These are phyloP conservation scores for Danio albolineatus DNA, from an alignment of 2,797 vertebrate species.

Conservation along the genomic window DNA sequence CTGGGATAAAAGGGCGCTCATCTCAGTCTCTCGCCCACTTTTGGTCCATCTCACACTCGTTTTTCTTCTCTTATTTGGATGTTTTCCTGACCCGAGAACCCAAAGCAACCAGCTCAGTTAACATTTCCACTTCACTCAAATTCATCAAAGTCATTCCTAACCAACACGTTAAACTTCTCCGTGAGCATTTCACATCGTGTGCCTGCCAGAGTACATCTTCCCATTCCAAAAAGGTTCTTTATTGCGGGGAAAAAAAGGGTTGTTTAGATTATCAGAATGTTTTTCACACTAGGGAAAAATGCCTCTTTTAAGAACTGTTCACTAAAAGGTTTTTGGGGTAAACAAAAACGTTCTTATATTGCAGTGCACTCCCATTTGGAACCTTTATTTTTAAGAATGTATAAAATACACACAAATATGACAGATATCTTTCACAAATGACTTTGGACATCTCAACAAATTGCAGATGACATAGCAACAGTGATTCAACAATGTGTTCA, in stretches of 20 bases:
- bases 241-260: too few relatives aligned
- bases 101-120: slow-evolving; percentile 20
- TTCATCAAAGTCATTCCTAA: slow-evolving; percentile 37
- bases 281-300: not conserved
- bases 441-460: too few relatives aligned
- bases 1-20: slow-evolving; percentile 67
- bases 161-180: slow-evolving; percentile 16
- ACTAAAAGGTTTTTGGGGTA: too few relatives aligned
- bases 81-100: slow-evolving; percentile 29
- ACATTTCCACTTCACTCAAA: slow-evolving; percentile 31
- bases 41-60: slow-evolving; percentile 30
- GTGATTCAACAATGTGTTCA: too few relatives aligned
- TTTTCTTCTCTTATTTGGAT: slow-evolving; percentile 51
- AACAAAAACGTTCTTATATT: too few relatives aligned
- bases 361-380: too few relatives aligned
- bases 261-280: too few relatives aligned
- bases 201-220: slow-evolving; percentile 12
- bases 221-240: not conserved
- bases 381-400: too few relatives aligned
- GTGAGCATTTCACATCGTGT: not conserved
- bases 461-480: too few relatives aligned
- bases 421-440: too few relatives aligned
- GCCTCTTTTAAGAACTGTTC: too few relatives aligned
- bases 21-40: slow-evolving; percentile 48
- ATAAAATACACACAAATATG: too few relatives aligned